These are phyloP conservation scores for Arctia plantaginis DNA, from an alignment of 2,888 invertebrate genomes.

Conservation along the genomic window DNA sequence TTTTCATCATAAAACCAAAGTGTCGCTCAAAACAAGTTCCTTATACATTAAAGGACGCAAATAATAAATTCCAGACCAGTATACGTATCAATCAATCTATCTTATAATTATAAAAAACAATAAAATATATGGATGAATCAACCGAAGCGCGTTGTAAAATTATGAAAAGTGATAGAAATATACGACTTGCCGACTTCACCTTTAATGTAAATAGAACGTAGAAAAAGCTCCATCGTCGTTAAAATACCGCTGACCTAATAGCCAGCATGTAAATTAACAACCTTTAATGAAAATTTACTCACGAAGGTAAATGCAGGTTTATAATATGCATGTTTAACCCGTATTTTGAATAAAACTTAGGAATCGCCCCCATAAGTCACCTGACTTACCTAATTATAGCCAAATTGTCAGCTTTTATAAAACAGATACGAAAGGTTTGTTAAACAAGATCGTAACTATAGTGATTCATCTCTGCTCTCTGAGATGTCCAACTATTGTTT, in stretches of 20 bases:
- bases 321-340: constrained; percentile 58
- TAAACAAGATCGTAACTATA: not conserved
- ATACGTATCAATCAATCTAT: constrained; percentile 10
- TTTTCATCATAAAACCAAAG: not conserved
- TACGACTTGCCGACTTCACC: constrained; percentile 22
- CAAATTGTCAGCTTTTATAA: not conserved
- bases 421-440: not conserved
- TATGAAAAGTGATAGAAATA: constrained; percentile 31
- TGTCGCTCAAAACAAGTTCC: not conserved
- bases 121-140: constrained; percentile 4
- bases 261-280: constrained; percentile 57
- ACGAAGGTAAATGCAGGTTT: constrained; percentile 49
- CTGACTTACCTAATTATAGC: not conserved
- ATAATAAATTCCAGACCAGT: constrained; percentile 7
- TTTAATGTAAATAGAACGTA: constrained; percentile 27
- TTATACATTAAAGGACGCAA: not conserved
- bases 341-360: constrained; percentile 45
- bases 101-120: constrained; percentile 2
- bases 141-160: constrained; percentile 16
- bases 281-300: constrained; percentile 54
- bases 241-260: constrained; percentile 56
- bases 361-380: not conserved
- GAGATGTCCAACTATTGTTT: too few relatives aligned
- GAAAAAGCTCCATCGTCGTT: constrained; percentile 46
- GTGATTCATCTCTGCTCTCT: not conserved